These are phyloP conservation scores for Holacanthus passer DNA, from an alignment of 2,113 vertebrate genomes.

Conservation along the genomic window DNA sequence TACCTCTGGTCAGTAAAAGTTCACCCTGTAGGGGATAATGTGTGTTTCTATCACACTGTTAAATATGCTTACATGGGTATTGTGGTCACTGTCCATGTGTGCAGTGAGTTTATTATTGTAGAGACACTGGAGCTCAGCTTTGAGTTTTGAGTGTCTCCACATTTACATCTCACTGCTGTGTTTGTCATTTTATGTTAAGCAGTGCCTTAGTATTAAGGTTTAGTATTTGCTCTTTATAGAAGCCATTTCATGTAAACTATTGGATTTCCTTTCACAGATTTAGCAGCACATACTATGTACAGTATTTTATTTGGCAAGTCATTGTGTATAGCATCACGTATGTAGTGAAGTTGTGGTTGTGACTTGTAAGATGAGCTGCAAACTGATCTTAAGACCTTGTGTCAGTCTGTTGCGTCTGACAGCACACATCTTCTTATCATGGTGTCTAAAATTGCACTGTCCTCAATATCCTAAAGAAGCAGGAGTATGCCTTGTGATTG, in stretches of 20 bases:
- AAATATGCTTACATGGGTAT: constrained; percentile 29
- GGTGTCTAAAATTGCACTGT: constrained; percentile 54
- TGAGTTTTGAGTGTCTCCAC: constrained; percentile 39
- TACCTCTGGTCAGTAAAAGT: constrained; percentile 53
- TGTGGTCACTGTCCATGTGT: constrained; percentile 28
- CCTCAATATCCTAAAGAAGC: constrained; percentile 48
- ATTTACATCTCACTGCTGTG: constrained; percentile 40
- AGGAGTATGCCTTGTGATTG: constrained; percentile 48
- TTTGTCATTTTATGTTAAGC: constrained; percentile 65
- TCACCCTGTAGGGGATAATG: constrained; percentile 18
- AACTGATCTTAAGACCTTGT: constrained; percentile 24
- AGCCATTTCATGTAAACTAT: constrained; percentile 42
- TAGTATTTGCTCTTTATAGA: constrained; percentile 49
- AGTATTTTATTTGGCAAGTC: constrained; percentile 55
- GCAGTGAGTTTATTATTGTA: constrained; percentile 36
- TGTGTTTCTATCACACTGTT: constrained; percentile 34
- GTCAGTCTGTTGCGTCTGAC: constrained; percentile 44
- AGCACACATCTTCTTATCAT: constrained; percentile 41
- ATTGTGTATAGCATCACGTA: constrained; percentile 56
- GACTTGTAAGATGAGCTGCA: constrained; percentile 32
- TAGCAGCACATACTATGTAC: constrained; percentile 62
- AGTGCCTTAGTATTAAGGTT: constrained; percentile 79
- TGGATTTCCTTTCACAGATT: constrained; percentile 46
- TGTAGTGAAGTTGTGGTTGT: constrained; percentile 38
- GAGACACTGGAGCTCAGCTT: constrained; percentile 61